Percentiles rank a stretch among this genome's conserved stretches.
Evolutionary conservation across 2,113 vertebrate species (phyloP).

Genomic region (Dicerorhinus sumatrensis): DNA sequence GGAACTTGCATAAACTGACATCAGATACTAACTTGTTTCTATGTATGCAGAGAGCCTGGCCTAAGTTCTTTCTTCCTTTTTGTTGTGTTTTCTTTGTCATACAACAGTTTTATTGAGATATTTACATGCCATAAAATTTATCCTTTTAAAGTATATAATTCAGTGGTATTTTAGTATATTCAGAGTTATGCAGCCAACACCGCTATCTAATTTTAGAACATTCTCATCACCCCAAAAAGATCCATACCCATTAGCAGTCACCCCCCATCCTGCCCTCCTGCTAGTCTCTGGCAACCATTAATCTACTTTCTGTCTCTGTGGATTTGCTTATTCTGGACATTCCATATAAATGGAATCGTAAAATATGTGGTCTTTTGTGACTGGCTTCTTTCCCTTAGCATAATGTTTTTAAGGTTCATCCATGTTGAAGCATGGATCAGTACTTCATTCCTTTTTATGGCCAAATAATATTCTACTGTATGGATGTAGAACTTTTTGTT

Average conservation of each 20-base stretch:
- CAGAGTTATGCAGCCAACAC: not conserved
- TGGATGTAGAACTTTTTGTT: not conserved
- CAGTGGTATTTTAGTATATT: not conserved
- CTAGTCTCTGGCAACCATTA: not conserved
- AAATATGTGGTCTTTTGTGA: not conserved
- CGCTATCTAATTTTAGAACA: conserved; percentile 17
- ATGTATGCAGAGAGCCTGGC: not conserved
- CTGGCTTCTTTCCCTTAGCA: conserved; percentile 7
- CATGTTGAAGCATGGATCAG: not conserved
- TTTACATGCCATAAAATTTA: not conserved
- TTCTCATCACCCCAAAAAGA: not conserved
- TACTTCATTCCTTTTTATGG: not conserved
- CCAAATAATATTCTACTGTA: not conserved
- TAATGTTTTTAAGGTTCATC: not conserved
- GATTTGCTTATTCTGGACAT: not conserved
- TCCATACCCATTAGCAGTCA: not conserved
- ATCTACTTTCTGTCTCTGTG: not conserved
- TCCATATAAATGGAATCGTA: not conserved
- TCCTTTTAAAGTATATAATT: not conserved
- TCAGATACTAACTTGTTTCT: not conserved
- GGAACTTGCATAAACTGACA: not conserved
- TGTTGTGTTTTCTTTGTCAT: conserved; percentile 2
- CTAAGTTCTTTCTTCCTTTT: not conserved
- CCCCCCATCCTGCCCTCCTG: not conserved
- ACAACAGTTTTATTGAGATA: not conserved